A percentile compares a stretch with the other conserved stretches of the same genome.
phyloP scores from a whole-genome alignment of 1,140 invertebrate genomes.

The Bradysia coprophila region DNA sequence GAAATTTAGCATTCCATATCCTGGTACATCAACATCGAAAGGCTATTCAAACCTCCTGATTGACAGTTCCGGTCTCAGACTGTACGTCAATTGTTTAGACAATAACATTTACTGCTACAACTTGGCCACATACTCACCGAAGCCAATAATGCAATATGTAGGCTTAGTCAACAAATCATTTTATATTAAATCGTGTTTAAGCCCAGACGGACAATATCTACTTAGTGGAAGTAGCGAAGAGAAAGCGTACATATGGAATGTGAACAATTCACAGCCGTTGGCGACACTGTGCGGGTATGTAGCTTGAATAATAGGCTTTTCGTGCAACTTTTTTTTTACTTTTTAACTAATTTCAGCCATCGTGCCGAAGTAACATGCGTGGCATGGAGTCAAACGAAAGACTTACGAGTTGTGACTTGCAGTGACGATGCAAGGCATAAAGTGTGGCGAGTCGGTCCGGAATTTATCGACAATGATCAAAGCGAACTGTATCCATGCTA shows the following conservation, averaged over 20 bases:
- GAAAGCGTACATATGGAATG: slow-evolving; percentile 68
- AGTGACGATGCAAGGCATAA: slow-evolving; percentile 60
- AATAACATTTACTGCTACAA: slow-evolving; percentile 72
- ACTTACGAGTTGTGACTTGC: slow-evolving; percentile 49
- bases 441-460: slow-evolving; percentile 49
- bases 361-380: slow-evolving; percentile 68
- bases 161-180: slow-evolving; percentile 61
- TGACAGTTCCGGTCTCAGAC: slow-evolving; percentile 39
- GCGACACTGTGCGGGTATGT: slow-evolving; percentile 43
- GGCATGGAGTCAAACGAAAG: slow-evolving; percentile 42
- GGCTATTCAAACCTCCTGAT: slow-evolving; percentile 65
- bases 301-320: no score
- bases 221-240: slow-evolving; percentile 70
- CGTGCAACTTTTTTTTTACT: no score
- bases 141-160: slow-evolving; percentile 38
- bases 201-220: slow-evolving; percentile 58
- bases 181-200: slow-evolving; percentile 65
- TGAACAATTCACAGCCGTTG: slow-evolving; percentile 38
- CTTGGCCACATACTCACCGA: slow-evolving; percentile 42
- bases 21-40: slow-evolving; percentile 40
- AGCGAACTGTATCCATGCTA: slow-evolving; percentile 27
- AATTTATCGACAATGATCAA: slow-evolving; percentile 25
- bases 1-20: slow-evolving; percentile 48
- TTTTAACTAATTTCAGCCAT: no score
- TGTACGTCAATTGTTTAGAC: slow-evolving; percentile 77